Percentiles rank a stretch among this genome's conserved stretches.
Evolutionary conservation across 2,113 vertebrate genomes (phyloP).

Genomic region (Toxostoma redivivum): DNA sequence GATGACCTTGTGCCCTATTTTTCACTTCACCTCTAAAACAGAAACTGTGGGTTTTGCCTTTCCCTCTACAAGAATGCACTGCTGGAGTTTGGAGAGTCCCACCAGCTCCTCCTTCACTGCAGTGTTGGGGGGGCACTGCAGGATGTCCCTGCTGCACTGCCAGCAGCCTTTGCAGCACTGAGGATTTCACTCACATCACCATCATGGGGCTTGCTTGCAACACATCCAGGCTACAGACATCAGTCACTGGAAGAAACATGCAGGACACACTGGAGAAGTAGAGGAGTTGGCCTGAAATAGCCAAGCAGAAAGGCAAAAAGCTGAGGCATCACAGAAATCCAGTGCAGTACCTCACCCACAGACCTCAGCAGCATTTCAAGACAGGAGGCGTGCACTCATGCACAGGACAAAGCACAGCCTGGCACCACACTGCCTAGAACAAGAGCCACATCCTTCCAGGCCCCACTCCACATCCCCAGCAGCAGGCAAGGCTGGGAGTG

Average conservation of each 20-base stretch:
- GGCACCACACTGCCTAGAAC: accelerated
- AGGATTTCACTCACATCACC: background rate
- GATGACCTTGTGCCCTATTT: background rate
- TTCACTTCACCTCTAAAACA: background rate
- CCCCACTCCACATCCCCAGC: background rate
- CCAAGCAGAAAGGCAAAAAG: background rate
- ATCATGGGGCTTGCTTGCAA: accelerated
- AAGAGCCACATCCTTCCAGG: background rate
- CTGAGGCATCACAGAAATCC: background rate
- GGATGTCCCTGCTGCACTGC: background rate
- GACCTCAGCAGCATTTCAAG: background rate
- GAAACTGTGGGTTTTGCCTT: background rate
- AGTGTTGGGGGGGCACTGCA: background rate
- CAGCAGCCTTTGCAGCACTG: background rate
- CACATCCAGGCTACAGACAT: accelerated
- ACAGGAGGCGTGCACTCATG: accelerated
- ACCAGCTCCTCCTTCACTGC: accelerated
- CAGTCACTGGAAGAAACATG: background rate
- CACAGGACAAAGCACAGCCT: background rate
- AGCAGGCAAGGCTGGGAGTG: background rate
- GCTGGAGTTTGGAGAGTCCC: background rate
- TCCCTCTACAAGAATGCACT: background rate
- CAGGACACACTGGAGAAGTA: background rate
- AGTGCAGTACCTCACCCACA: background rate
- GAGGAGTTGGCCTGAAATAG: background rate